Conservation (phyloP, 2,797 vertebrate genomes). For the Cetoscarus ocellatus region DNA sequence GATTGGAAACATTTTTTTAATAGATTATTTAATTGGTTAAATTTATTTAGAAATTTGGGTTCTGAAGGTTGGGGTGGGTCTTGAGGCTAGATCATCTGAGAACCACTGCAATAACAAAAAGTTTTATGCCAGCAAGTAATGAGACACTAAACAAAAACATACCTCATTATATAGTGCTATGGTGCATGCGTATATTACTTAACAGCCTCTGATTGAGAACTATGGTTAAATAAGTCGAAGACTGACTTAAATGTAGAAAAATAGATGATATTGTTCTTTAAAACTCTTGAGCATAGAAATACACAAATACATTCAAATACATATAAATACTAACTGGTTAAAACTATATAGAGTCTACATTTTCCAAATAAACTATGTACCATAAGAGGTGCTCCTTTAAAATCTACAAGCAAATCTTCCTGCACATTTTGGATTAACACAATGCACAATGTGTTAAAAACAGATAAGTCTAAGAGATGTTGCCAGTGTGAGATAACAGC, state of each 20-base stretch:
- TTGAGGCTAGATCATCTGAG: too few relatives aligned
- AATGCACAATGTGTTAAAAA: slow-evolving; percentile 14
- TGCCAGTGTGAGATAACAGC: slow-evolving; percentile 25
- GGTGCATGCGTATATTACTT: not conserved
- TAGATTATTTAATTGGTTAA: too few relatives aligned
- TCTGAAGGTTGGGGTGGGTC: too few relatives aligned
- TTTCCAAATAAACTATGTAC: not conserved
- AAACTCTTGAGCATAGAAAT: slow-evolving; percentile 5
- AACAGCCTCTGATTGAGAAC: slow-evolving; percentile 4
- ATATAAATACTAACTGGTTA: not conserved
- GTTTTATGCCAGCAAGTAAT: not conserved
- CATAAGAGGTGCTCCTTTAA: not conserved
- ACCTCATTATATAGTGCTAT: not conserved
- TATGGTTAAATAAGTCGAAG: not conserved
- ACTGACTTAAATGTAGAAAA: not conserved
- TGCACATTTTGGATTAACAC: not conserved
- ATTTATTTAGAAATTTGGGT: too few relatives aligned
- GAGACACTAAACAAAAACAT: not conserved
- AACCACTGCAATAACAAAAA: not conserved
- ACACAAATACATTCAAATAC: not conserved
- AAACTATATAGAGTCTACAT: not conserved
- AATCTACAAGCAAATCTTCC: not conserved
- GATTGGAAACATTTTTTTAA: too few relatives aligned
- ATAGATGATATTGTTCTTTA: not conserved
- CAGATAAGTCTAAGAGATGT: slow-evolving; percentile 17